phyloP scores from a whole-genome alignment of 2,888 invertebrate species.

The Enchytraeus crypticus region DNA sequence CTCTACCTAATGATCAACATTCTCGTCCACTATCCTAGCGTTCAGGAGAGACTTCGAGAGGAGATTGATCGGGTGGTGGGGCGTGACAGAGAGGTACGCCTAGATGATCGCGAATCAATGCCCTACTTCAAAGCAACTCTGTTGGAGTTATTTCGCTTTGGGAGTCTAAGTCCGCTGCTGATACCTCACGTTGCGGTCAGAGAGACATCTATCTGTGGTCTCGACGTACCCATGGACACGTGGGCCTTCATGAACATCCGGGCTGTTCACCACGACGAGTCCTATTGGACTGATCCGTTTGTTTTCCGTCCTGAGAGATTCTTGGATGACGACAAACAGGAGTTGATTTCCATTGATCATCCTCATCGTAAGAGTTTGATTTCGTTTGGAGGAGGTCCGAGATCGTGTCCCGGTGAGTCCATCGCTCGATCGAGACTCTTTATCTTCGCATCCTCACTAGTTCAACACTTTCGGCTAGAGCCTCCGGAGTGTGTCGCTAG shows the following conservation, averaged over 20 bases:
- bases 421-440: conserved; percentile 15
- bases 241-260: conserved; percentile 37
- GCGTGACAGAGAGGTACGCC: neutral
- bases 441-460: conserved; percentile 2
- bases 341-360: conserved; percentile 4
- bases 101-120: conserved; percentile 10
- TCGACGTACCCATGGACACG: conserved; percentile 3
- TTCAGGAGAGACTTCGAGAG: conserved; percentile 1
- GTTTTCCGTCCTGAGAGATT: conserved; percentile 13
- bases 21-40: conserved; percentile 8
- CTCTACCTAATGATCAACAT: conserved; percentile 15
- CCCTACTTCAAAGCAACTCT: conserved; percentile 11
- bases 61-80: conserved; percentile 10
- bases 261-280: conserved; percentile 34
- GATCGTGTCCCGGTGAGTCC: conserved; percentile 14
- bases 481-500: neutral
- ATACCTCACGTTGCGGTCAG: conserved; percentile 13
- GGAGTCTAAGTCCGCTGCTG: conserved; percentile 15
- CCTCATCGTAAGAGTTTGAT: conserved; percentile 1
- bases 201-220: conserved; percentile 5
- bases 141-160: conserved; percentile 11
- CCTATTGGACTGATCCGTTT: conserved; percentile 26
- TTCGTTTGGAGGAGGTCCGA: conserved; percentile 14
- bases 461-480: conserved; percentile 10
- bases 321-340: neutral